Evolutionary conservation across 1,140 invertebrate species (phyloP), one percentile per base, ranked within the genome.

Genomic region (Ceratina japonica): DNA sequence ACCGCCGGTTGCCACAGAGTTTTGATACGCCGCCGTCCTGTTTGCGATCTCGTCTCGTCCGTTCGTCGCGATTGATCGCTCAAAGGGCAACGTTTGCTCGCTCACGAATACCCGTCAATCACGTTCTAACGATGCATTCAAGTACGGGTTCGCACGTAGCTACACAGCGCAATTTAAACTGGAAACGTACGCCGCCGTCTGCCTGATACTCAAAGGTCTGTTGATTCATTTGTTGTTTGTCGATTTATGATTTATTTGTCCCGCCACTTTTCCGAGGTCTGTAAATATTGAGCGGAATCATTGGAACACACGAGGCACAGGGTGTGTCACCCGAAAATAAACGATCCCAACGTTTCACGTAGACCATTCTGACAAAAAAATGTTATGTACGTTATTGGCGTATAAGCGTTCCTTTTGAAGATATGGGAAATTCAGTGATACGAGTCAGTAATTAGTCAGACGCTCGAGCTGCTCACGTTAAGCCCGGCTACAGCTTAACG

Each of bases 21-120:
- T 80, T 82, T 52, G 59, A 62, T 70, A 75, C 69, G 68, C 65
- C n/a, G n/a, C n/a, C n/a, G 78, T 80, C 49, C 61, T 71, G 71
- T 75, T 71, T 71, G 69, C 63, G 37, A 27, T 59, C 24, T 49
- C 15, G 49, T 18, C 20, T 51, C 37, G 37, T 44, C 37, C 37
- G n/a, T 64, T 79, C 20, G 70, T 44, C 37, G 37, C 81, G 72
- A 82, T 76, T 76, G 81, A 82, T 82, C 81, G 75, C 59, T 75
- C 65, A 51, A 69, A 58, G 58, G 70, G 64, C 64, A 82, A 82
- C 78, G 80, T 82, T 81, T 80, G 79, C 73, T 37, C 79, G 68
- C 63, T 75, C 74, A 68, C 80, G 73, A 80, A 81, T 81, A 76
- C 79, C 27, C 31, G 69, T 76, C 79, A 70, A 81, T 82, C 70